Evolutionary conservation across 2,888 invertebrate species (phyloP).

Genomic region (Gari tellinella): DNA sequence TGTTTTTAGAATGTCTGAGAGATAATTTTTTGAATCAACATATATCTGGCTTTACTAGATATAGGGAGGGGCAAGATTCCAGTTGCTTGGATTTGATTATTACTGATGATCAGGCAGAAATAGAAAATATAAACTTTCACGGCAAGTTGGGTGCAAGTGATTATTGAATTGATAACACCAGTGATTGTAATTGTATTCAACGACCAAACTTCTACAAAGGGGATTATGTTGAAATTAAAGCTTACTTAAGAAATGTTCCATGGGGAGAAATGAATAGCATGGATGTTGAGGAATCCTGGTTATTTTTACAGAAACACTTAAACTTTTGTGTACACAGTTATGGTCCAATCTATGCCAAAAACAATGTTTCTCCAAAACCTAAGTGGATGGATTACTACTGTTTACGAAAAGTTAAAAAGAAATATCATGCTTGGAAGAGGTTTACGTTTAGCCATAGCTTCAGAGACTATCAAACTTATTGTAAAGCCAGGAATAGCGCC

Average conservation of each 20-base stretch:
- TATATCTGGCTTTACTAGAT: not conserved
- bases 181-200: too few relatives aligned
- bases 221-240: constrained; percentile 5
- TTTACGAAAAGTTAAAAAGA: constrained; percentile 3
- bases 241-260: constrained; percentile 9
- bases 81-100: not conserved
- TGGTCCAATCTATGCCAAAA: not conserved
- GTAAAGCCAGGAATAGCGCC: constrained; percentile 3
- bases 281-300: constrained; percentile 9
- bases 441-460: constrained; percentile 3
- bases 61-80: not conserved
- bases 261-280: constrained; percentile 6
- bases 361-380: not conserved
- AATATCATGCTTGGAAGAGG: constrained; percentile 9
- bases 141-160: too few relatives aligned
- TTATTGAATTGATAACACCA: too few relatives aligned
- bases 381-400: constrained; percentile 14
- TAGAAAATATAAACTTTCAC: too few relatives aligned
- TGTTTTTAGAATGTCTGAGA: constrained; percentile 9
- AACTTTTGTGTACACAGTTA: not conserved
- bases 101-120: not conserved
- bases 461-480: constrained; percentile 2
- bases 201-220: constrained; percentile 20
- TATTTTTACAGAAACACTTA: not conserved
- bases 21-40: constrained; percentile 11